Evolutionary conservation across 2,797 vertebrate species (phyloP).

Genomic region (Peromyscus eremicus): DNA sequence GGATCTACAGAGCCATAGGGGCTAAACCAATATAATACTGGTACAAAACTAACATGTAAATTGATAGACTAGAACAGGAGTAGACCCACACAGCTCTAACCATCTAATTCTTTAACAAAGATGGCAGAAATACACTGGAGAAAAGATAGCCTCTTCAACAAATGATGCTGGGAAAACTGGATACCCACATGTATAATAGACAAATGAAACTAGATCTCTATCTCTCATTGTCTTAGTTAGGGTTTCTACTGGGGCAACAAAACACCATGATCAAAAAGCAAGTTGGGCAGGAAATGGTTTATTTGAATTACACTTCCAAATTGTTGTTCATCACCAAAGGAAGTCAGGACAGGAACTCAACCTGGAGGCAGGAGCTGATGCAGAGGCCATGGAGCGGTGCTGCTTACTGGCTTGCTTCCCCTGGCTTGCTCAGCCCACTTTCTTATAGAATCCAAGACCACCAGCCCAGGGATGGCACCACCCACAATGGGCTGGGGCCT

Average conservation of each 20-base stretch:
- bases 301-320: not conserved
- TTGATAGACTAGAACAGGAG: not conserved
- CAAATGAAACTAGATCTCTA: not conserved
- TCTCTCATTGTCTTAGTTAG: not conserved
- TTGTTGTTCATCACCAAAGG: not conserved
- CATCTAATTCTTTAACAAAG: not conserved
- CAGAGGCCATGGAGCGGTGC: not conserved
- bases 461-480: not conserved
- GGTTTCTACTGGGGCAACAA: not conserved
- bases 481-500: not conserved
- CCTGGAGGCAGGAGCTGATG: not conserved
- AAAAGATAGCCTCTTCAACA: not conserved
- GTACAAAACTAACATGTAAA: not conserved
- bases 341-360: not conserved
- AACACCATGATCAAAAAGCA: not conserved
- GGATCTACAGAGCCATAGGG: not conserved
- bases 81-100: not conserved
- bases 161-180: not conserved
- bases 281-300: not conserved
- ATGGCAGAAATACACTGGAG: not conserved
- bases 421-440: not conserved
- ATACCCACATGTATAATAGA: not conserved
- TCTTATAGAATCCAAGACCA: not conserved
- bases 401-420: not conserved
- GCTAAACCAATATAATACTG: not conserved